phyloP scores from a whole-genome alignment of 2,797 vertebrate species.

The Vespertilio murinus region DNA sequence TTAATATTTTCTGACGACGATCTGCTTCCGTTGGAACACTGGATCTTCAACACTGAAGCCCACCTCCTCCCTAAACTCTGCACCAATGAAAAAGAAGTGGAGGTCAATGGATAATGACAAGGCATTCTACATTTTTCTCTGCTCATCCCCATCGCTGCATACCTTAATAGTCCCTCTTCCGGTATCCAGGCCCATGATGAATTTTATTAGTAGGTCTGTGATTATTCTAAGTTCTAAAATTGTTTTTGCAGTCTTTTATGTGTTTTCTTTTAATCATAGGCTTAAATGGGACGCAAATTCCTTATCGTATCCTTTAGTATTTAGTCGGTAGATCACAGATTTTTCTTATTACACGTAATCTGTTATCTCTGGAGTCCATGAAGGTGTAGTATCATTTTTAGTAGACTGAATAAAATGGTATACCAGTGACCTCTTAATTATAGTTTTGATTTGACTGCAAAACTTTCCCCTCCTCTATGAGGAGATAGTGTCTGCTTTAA shows the following conservation, averaged over 20 bases:
- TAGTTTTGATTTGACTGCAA: conserved; percentile 88
- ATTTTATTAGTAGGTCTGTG: conserved; percentile 77
- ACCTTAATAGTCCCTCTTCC: conserved; percentile 76
- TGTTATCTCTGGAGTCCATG: conserved; percentile 68
- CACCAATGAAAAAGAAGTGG: conserved; percentile 84
- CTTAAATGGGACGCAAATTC: conserved; percentile 65
- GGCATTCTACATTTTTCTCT: conserved; percentile 69
- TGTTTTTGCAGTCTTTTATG: conserved; percentile 88
- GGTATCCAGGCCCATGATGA: conserved; percentile 75
- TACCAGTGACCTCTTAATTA: conserved; percentile 81
- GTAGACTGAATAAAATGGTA: conserved; percentile 73
- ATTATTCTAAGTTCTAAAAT: conserved; percentile 78
- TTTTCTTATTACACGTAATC: conserved; percentile 62
- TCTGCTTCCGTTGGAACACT: conserved; percentile 95
- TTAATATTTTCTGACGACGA: conserved; percentile 97
- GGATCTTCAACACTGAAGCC: conserved; percentile 98
- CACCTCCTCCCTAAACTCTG: conserved; percentile 95
- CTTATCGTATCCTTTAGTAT: conserved; percentile 61
- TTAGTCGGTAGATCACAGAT: conserved; percentile 36
- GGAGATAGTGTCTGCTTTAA: conserved; percentile 92
- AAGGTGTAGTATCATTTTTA: conserved; percentile 68
- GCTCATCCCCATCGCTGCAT: conserved; percentile 75
- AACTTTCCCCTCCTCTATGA: conserved; percentile 93
- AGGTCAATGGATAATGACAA: conserved; percentile 81
- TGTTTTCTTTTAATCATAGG: conserved; percentile 76